phyloP scores from a whole-genome alignment of 2,113 vertebrate species.

The Laticauda colubrina region DNA sequence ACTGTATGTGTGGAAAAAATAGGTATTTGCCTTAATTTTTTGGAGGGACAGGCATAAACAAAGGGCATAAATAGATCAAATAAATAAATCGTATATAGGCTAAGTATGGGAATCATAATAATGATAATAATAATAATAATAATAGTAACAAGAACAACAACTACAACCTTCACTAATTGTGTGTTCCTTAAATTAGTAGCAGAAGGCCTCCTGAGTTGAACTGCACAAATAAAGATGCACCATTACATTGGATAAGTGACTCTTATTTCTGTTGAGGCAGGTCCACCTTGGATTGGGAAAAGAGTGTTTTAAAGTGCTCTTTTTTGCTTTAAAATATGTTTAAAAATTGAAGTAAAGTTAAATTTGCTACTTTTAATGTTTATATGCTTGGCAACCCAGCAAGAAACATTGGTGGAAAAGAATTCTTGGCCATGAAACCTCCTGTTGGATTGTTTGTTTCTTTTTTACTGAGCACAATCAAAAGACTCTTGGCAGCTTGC shows the following conservation, averaged over 20 bases:
- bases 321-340: neutral
- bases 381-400: neutral
- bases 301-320: conserved; percentile 19
- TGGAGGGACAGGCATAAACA: neutral
- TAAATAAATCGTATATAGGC: neutral
- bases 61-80: neutral
- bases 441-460: neutral
- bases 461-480: neutral
- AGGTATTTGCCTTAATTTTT: neutral
- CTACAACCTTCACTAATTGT: neutral
- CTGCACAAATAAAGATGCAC: neutral
- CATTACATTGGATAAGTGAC: neutral
- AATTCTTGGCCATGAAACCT: neutral
- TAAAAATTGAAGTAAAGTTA: neutral
- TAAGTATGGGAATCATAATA: neutral
- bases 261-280: neutral
- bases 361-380: neutral
- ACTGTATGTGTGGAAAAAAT: neutral
- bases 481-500: neutral
- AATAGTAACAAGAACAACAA: neutral
- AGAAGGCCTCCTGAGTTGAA: neutral
- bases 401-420: neutral
- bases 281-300: neutral
- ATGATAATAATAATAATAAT: too few relatives aligned
- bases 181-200: neutral